phyloP scores from a whole-genome alignment of 2,888 invertebrate species.

The Spisula subtruncata region DNA sequence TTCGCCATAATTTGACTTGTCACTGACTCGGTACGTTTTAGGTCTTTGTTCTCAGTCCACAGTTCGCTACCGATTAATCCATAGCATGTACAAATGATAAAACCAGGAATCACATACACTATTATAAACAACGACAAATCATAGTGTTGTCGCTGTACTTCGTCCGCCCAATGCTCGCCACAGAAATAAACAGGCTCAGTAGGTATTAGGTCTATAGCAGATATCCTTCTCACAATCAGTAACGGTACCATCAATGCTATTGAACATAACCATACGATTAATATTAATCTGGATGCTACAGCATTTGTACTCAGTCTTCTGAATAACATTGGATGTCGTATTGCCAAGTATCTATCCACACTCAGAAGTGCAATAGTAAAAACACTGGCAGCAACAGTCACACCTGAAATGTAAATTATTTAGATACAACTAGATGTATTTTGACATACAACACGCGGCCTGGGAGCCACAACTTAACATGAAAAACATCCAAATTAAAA shows the following conservation, averaged over 20 bases:
- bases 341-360: constrained; percentile 91
- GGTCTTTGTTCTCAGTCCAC: constrained; percentile 77
- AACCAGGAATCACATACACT: constrained; percentile 93
- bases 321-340: constrained; percentile 92
- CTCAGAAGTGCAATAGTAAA: constrained; percentile 94
- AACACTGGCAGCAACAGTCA: constrained; percentile 93
- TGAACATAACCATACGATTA: constrained; percentile 91
- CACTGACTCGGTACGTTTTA: constrained; percentile 81
- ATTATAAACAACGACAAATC: constrained; percentile 92
- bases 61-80: constrained; percentile 89
- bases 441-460: too few species aligned
- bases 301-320: constrained; percentile 92
- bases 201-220: constrained; percentile 72
- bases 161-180: constrained; percentile 90
- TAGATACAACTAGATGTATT: too few species aligned
- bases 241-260: constrained; percentile 91
- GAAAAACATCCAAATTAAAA: too few species aligned
- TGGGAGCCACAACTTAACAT: too few species aligned
- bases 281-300: constrained; percentile 90
- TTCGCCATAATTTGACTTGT: constrained; percentile 76
- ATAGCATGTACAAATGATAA: constrained; percentile 87
- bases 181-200: constrained; percentile 89
- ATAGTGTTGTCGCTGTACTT: constrained; percentile 89
- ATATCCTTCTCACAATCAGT: constrained; percentile 88
- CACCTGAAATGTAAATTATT: constrained; percentile 73